Base-by-base conservation (phyloP, 2,888 invertebrate genomes). In the Drosophila seclusa region DNA sequence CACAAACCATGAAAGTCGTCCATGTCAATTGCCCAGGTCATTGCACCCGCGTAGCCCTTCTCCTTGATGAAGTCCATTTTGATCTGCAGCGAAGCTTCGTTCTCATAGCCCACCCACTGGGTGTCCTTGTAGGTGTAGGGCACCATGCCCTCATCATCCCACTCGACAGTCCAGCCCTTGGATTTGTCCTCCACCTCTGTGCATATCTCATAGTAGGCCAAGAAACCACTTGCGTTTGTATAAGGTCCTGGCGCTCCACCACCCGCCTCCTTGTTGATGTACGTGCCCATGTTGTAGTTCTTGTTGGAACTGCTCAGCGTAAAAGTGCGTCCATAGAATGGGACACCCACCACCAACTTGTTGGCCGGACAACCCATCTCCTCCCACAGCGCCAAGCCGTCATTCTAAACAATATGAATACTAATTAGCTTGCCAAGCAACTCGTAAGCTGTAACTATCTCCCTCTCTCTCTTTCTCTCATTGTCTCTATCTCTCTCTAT, bases 11-110 rank as follows among this genome's bases (percentile, higher is more conserved):
- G 94, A 91, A 97, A 98, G 92, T 98, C 98, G 70, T 98, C 98
- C 97, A 98, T 97, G 69, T 93, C 93, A 54, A 98, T 96, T 31
- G 98, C 98, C 98, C 98, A 98, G 24, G 95, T 96, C 98, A 98
- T 98, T 1, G 97, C 97, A 0, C 98, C 98, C 0, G 96, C 96
- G 87, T 96, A 97, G 0, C 97, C 97, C 91, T 96, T 97, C 65
- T 95, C 89, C 91, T 96, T 97, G 80, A 98, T 96, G 94, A 95
- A 98, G 91, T 98, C 96, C 97, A 98, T 97, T 94, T 98, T 98
- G 82, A 97, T 96, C 92, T 97, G 96, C 0, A 98, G 94, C 81
- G 97, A 97, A 0, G 95, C 94, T 54, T 92, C 91, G 65, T 91
- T 89, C 76, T 91, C 98, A 90, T 97, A 98, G 5, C 98, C 98